Base-by-base conservation (phyloP, 30 jellyfish, hydroid and myxozoan species). In the Morbakka virulenta region DNA sequence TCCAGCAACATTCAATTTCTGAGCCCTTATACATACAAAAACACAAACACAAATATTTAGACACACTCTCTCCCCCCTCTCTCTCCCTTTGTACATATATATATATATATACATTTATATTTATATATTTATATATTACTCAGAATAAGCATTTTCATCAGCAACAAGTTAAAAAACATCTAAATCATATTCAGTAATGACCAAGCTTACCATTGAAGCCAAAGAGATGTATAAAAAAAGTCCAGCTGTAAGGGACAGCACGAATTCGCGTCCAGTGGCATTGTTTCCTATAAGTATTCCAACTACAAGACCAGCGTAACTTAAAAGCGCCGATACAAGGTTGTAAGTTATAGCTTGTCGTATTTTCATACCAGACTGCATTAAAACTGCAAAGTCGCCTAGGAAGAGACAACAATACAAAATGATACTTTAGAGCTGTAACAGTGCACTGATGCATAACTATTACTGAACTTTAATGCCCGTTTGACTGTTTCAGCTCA, bases 321-420 rank as follows among this genome's bases (percentile, higher is more conserved):
- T 87, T 13, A 91, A 67, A 1, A 79, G 52, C 26, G 98, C 98
- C 21, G 98, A 91, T 22, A 91, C 96, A 32, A 91, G 0, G 90
- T 91, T 91, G 84, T 91, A 91, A 52, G 79, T 82, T 4, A 91
- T 30, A 3, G 98, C 98, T 68, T 83, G 98, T 52, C 69, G 71
- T 51, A 91, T 63, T 52, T 88, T 62, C 98, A 91, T 91, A 2
- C 98, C 98, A 53, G 98, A 83, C 32, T 91, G 84, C 50, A 91
- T 77, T 31, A 91, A 84, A 20, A 91, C 91, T 0, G 98, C 98
- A 52, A 91, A 91, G 66, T 89, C 97, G 33, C 97, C 97, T 89
- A 51, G 3, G 4, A 50, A 64, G 3, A 51, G 61, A 36, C 27
- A 23, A 3, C 24, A 66, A n/a, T n/a, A n/a, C n/a, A n/a, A n/a